Conservation (phyloP, 2,888 invertebrate genomes). For the Stenolophus ochropezus region DNA sequence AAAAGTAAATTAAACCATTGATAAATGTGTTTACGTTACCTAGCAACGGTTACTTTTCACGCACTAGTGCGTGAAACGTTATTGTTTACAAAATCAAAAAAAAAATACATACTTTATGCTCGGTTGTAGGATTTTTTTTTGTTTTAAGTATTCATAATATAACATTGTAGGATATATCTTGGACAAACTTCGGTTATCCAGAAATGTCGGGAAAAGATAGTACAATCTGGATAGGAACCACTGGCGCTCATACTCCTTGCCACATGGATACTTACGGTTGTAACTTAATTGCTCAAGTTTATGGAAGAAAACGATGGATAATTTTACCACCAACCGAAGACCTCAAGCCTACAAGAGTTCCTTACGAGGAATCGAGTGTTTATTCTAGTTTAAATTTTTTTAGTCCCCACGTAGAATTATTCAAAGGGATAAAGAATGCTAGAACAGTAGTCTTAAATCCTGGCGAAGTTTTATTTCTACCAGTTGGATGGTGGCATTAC, state of each 20-base stretch:
- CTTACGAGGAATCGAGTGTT: conserved; percentile 97
- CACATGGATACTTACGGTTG: conserved; percentile 96
- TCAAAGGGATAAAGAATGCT: conserved; percentile 69
- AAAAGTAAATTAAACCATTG: too few species aligned
- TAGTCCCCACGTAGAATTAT: conserved; percentile 76
- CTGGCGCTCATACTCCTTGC: conserved; percentile 93
- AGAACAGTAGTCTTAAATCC: conserved; percentile 81
- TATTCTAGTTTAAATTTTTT: conserved; percentile 90
- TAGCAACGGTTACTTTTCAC: too few species aligned
- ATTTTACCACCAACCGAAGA: conserved; percentile 88
- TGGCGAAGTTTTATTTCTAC: conserved; percentile 92
- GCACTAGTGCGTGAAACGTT: too few species aligned
- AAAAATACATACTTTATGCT: too few species aligned
- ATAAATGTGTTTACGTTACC: too few species aligned
- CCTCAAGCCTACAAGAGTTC: conserved; percentile 88
- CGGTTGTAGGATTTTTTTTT: too few species aligned
- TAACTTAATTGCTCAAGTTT: conserved; percentile 92
- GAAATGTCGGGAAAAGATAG: conserved; percentile 81
- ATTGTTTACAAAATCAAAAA: conserved; percentile 46
- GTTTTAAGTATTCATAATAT: background rate
- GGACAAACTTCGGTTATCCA: conserved; percentile 83
- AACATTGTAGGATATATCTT: conserved; percentile 74
- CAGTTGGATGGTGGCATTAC: conserved; percentile 98
- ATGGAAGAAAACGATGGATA: conserved; percentile 94
- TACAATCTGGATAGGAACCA: conserved; percentile 92